phyloP scores from a whole-genome alignment of 53 echinoderm and acorn worm genomes.

The Holothuria scabra region DNA sequence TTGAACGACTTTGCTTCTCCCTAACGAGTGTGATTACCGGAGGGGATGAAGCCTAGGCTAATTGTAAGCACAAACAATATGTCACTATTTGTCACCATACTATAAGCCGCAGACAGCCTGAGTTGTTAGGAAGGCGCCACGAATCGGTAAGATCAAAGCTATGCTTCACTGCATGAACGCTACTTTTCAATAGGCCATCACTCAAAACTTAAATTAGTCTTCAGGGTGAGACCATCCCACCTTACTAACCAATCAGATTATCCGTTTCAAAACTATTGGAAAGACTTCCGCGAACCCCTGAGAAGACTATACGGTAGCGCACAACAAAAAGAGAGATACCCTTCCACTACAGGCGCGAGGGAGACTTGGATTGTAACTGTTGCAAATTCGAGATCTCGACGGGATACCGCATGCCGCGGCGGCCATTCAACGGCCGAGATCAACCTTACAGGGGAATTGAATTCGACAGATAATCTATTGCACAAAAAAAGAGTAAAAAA shows the following conservation, averaged over 20 bases:
- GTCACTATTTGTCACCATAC: constrained; percentile 98
- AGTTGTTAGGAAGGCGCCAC: constrained; percentile 92
- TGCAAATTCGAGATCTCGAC: constrained; percentile 24
- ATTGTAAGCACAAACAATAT: constrained; percentile 99
- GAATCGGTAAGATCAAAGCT: constrained; percentile 82
- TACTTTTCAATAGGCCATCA: constrained; percentile 78
- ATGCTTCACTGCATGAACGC: constrained; percentile 49
- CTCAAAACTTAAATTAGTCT: constrained; percentile 55
- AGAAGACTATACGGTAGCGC: too few relatives aligned
- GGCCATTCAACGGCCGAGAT: constrained; percentile 36
- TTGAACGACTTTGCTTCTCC: neutral
- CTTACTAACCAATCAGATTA: constrained; percentile 50
- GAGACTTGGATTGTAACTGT: constrained; percentile 13
- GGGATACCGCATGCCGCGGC: constrained; percentile 44
- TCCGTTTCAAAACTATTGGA: neutral
- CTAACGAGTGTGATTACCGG: constrained; percentile 39
- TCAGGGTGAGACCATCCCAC: constrained; percentile 34
- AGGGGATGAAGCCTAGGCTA: constrained; percentile 82
- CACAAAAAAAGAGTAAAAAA: neutral
- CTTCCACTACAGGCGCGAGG: too few relatives aligned
- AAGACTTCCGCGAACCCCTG: too few relatives aligned
- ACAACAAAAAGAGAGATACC: too few relatives aligned
- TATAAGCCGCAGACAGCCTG: constrained; percentile 80
- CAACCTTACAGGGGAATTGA: constrained; percentile 37
- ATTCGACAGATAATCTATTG: constrained; percentile 46